Base-by-base conservation (phyloP, 2,113 vertebrate species). In the Ibidorhyncha struthersii region DNA sequence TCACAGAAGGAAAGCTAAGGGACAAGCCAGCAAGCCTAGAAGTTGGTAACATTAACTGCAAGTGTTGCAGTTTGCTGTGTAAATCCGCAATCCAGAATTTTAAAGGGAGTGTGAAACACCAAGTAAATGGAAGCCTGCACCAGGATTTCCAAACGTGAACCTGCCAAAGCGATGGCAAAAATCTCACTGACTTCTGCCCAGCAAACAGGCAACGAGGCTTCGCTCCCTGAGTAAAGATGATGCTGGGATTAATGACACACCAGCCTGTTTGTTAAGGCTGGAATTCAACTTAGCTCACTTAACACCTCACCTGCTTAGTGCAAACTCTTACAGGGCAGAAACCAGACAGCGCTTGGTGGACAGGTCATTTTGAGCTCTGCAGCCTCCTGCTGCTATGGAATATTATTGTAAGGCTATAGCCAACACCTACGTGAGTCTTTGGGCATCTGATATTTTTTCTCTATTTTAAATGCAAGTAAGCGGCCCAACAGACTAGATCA, bases 391-490 rank as follows among this genome's bases (percentile, higher is more conserved):
- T 73, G 49, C 78, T 67, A 53, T 2, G 3, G 12, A 74, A 41
- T 82, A 87, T 43, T 65, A 30, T 21, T 84, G 47, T 72, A 52
- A 65, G 14, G 18, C 19, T 78, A 36, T 10, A 83, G 10, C 30
- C n/a, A 86, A 26, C 41, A 36, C 27, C 11, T 49, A 38, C 5
- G 1, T 4, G 40, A 76, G 20, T 78, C 59, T 86, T 80, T 56
- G 53, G 69, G 38, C 45, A 38, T 80, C 53, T 45, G 56, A 63
- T 0, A 61, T 94, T 79, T 63, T 81, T 66, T 69, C 29, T 69
- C 47, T 85, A 2, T 76, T 96, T 80, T 88, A 63, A 86, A 96
- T 78, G 81, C 78, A 93, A n/a, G 52, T 91, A 94, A 67, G 22
- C 0, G 0, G 45, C 34, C 74, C 61, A 59, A 71, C 12, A 88